Base-by-base conservation (phyloP, 2,797 vertebrate genomes). In the Ptychobarbus kaznakovi region DNA sequence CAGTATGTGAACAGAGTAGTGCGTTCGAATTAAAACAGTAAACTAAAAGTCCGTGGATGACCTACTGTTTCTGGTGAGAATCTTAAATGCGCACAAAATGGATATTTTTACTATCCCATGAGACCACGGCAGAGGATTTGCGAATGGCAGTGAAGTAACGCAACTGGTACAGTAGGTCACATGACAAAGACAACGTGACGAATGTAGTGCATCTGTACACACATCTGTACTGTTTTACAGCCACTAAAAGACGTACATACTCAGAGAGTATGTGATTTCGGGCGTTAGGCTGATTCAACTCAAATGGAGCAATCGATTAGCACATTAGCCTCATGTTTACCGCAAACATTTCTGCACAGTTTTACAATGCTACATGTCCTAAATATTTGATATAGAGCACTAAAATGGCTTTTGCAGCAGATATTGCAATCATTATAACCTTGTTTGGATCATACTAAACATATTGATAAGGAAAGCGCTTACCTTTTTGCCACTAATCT, bases 401-500 rank as follows among this genome's bases (percentile, higher is more conserved):
- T 70, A 42, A 81, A 70, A 42, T 69, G 22, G 4, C 22, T 38
- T 69, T 75, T 35, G 9, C 73, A 75, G 46, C 73, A 51, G 13
- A 58, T 40, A 70, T 56, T 70, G 42, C 3, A 63, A n/a, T 28
- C 12, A 9, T n/a, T 44, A 9, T 28, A 61, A 82, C 25, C 69
- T 38, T 74, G n/a, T 20, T 74, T 13, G 66, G 53, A 25, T 35
- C 13, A 44, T 12, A 73, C 53, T 73, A 10, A 69, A 69, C 63
- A 8, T 72, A 25, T 20, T 81, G 9, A 69, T 40, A 28, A 53
- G 25, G 32, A 72, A 10, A 56, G 22, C 25, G 58, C 44, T 73
- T 56, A 82, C 40, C 69, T 73, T 15, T 82, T 74, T 82, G 81
- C 1, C n/a, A 32, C 53, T 82, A 46, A 82, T 58, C n/a, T 46